phyloP scores from a whole-genome alignment of 1,140 invertebrate species.

The Homarus americanus region DNA sequence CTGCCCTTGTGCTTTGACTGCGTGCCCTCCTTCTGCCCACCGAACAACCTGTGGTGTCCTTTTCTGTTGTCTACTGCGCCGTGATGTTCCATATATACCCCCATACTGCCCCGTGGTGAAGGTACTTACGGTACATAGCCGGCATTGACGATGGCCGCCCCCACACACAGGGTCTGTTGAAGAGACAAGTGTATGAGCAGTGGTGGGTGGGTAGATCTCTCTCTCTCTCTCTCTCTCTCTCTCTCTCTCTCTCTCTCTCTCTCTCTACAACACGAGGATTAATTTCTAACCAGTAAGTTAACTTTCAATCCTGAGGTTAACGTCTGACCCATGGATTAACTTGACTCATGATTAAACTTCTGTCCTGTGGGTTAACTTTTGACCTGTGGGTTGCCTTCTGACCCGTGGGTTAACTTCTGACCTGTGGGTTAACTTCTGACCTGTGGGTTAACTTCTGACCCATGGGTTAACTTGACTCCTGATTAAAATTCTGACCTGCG shows the following conservation, averaged over 20 bases:
- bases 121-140: slow-evolving; percentile 47
- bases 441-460: no score
- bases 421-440: no score
- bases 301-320: no score
- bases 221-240: not conserved
- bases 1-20: no score
- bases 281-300: no score
- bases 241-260: not conserved
- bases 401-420: not conserved
- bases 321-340: no score
- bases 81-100: not conserved
- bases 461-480: no score
- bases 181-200: not conserved
- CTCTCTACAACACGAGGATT: not conserved
- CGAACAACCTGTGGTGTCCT: not conserved
- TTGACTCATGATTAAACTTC: no score
- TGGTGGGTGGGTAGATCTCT: not conserved
- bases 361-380: no score
- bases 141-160: slow-evolving; percentile 16
- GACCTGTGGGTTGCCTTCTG: no score
- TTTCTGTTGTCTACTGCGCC: not conserved
- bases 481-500: no score
- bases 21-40: no score
- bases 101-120: not conserved
- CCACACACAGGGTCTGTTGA: slow-evolving; percentile 23